Percentiles rank a stretch among this genome's conserved stretches.
Conservation (phyloP, 2,888 invertebrate genomes). For the Bombylius major region DNA sequence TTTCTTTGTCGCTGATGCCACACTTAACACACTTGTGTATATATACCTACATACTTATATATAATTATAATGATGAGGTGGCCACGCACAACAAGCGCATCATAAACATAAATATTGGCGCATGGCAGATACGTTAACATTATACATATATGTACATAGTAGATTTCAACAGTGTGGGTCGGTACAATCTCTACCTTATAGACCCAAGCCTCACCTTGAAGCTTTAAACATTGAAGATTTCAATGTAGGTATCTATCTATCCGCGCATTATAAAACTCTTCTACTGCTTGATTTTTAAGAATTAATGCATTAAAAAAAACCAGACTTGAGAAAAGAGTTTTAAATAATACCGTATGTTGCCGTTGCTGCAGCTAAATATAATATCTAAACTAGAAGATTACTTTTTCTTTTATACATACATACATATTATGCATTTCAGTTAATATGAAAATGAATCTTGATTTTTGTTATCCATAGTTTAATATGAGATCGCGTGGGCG, state of each 20-base stretch:
- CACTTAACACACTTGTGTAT: not conserved
- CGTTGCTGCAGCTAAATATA: too few species aligned
- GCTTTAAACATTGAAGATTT: not conserved
- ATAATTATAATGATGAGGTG: not conserved
- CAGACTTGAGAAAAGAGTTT: too few species aligned
- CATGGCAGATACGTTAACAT: not conserved
- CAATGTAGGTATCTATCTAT: too few species aligned
- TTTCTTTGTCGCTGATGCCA: not conserved
- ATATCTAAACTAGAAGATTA: too few species aligned
- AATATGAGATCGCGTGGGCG: not conserved
- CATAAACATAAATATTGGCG: not conserved
- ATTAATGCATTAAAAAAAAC: too few species aligned
- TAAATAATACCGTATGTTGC: too few species aligned
- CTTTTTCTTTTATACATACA: too few species aligned
- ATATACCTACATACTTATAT: not conserved
- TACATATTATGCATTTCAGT: too few species aligned
- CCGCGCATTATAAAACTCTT: too few species aligned
- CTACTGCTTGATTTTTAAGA: too few species aligned
- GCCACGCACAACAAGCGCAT: not conserved
- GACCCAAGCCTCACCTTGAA: not conserved
- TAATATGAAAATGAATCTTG: too few species aligned
- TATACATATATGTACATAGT: not conserved
- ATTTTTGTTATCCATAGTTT: too few species aligned
- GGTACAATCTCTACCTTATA: not conserved
- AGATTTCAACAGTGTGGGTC: not conserved